Evolutionary conservation across 2,113 vertebrate genomes (phyloP).

Genomic region (Tachycineta bicolor): DNA sequence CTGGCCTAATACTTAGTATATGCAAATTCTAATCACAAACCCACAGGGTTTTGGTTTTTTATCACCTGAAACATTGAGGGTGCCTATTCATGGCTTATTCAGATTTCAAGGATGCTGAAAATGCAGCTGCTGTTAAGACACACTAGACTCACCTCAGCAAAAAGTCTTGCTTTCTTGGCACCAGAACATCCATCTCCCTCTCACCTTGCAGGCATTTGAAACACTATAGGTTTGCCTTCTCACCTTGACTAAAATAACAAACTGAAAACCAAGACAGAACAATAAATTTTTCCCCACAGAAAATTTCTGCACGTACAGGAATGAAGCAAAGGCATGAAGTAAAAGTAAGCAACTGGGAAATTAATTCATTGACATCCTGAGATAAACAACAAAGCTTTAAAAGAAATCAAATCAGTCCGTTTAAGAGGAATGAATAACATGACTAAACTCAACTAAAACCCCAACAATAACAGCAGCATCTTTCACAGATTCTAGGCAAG

Average conservation of each 20-base stretch:
- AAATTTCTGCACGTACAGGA: background rate
- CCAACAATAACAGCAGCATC: conserved; percentile 14
- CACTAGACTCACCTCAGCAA: background rate
- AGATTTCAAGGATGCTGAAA: background rate
- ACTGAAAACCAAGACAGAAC: conserved; percentile 19
- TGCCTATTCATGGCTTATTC: background rate
- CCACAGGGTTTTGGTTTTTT: background rate
- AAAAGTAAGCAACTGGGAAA: background rate
- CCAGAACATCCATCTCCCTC: background rate
- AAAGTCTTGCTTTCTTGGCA: background rate
- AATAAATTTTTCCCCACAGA: background rate
- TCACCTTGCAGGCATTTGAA: conserved; percentile 27
- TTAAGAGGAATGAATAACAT: background rate
- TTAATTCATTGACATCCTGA: background rate
- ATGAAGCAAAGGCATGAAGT: background rate
- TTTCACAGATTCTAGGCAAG: conserved; percentile 35
- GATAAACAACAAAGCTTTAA: background rate
- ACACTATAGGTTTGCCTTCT: conserved; percentile 8
- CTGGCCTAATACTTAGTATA: background rate
- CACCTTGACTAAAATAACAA: conserved; percentile 22
- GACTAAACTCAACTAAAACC: conserved; percentile 7
- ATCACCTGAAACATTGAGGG: background rate
- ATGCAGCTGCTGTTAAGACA: background rate
- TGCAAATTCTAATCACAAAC: background rate
- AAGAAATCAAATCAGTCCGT: background rate